Percentiles rank a stretch among this genome's conserved stretches.
Conservation (phyloP, 2,888 invertebrate species). For the Microchrysa polita region DNA sequence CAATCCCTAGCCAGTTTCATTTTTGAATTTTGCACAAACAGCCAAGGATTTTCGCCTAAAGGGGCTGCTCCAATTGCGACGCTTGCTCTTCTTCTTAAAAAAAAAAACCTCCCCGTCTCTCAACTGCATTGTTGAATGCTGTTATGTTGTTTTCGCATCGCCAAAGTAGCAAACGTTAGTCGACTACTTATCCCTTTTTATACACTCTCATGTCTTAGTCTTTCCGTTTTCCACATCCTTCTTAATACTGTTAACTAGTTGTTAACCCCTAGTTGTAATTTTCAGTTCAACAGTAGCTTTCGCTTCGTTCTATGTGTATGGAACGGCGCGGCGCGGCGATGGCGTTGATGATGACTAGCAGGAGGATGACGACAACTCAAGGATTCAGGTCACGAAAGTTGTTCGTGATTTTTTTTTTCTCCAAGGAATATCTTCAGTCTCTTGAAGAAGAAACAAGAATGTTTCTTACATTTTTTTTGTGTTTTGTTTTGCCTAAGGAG, state of each 20-base stretch:
- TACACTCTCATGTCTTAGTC: background rate
- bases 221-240: background rate
- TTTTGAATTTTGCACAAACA: no score
- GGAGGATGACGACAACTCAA: background rate
- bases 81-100: background rate
- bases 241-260: conserved; percentile 20
- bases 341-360: background rate
- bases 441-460: no score
- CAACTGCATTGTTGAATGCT: background rate
- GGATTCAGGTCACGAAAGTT: conserved; percentile 6
- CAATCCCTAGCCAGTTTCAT: no score
- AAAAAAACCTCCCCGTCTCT: no score
- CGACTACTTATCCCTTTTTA: conserved; percentile 5
- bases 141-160: background rate
- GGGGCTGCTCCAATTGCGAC: no score
- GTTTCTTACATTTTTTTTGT: no score
- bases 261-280: conserved; percentile 26
- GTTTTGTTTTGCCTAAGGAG: no score
- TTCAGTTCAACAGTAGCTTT: background rate
- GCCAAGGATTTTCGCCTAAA: no score
- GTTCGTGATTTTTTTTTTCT: background rate
- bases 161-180: background rate
- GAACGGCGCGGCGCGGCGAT: no score
- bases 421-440: no score
- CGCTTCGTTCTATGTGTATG: no score